These are phyloP conservation scores for Sympetrum striolatum DNA, from an alignment of 2,888 invertebrate genomes.

Conservation along the genomic window DNA sequence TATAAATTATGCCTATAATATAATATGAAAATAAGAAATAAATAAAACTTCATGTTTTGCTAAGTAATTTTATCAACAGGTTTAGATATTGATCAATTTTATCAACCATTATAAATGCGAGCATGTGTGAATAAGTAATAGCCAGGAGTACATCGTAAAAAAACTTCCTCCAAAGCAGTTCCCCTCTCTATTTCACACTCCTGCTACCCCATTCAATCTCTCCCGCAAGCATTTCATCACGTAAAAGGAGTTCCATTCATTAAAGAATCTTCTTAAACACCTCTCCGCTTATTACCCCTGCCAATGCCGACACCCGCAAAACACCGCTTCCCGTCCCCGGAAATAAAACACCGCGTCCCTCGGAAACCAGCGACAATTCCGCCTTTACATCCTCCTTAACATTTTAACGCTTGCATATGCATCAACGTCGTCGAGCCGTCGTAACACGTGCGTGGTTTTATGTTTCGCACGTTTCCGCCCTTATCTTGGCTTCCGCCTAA, in stretches of 20 bases:
- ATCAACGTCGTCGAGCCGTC: neutral
- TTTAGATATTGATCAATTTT: too few species aligned
- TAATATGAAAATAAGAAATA: too few species aligned
- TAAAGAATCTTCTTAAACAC: conserved; percentile 1
- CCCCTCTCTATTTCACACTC: neutral
- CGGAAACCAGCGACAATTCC: neutral
- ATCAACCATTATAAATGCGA: too few species aligned
- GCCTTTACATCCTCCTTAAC: neutral
- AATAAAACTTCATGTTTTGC: too few species aligned
- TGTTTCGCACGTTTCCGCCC: neutral
- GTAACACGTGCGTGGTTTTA: neutral
- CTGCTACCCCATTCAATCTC: conserved; percentile 11
- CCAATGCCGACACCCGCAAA: neutral
- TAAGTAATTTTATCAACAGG: too few species aligned
- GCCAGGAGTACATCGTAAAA: neutral
- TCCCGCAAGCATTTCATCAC: neutral
- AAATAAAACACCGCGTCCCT: neutral
- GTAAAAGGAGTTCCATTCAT: neutral
- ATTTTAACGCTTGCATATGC: neutral
- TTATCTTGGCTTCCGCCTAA: neutral
- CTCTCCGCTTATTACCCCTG: neutral
- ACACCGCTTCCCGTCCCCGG: neutral
- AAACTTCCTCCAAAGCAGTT: neutral
- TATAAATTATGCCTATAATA: too few species aligned
- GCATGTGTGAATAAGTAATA: neutral